Base-by-base conservation (phyloP, 2,888 invertebrate genomes). In the Axea sp. region DNA sequence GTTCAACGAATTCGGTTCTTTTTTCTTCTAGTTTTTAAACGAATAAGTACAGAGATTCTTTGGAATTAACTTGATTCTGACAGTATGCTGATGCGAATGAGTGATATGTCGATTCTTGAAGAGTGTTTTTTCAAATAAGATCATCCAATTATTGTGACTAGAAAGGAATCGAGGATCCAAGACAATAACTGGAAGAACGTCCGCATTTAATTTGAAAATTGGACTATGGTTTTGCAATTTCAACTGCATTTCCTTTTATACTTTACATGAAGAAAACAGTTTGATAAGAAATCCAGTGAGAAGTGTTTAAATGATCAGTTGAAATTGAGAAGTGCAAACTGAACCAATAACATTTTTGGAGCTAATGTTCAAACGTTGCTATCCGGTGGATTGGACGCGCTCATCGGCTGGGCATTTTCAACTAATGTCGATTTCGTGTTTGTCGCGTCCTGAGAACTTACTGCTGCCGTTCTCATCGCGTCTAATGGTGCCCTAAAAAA, bases 321-420 rank as follows among this genome's bases (percentile, higher is more conserved):
- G 43, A 37, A 53, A 37, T 24, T 26, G 53, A 24, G 6, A 31
- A 47, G 6, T 45, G 31, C 11, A 24, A 55, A 30, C 14, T 51
- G 8, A 59, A 45, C 43, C 47, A 4, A 33, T 37, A 35, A 7
- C 1, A 9, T 62, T 64, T 67, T 64, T 30, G 5, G 11, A 41
- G 35, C 68, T 76, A 74, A 77, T 67, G 77, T 80, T 92, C 91
- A 92, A 88, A 92, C 92, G 86, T 92, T 92, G 85, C 92, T 92
- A 82, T 91, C 92, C 76, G 94, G 93, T 84, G 91, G 90, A 81
- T 91, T 92, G 78, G 93, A 92, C 88, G 93, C 91, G 88, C 93
- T 92, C 88, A 93, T 91, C 35, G 95, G 94, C 88, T 94, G 93
- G 85, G 94, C 94, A 90, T 95, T 93, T 84, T 92, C 91, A 81